These are phyloP conservation scores for Brachyhypopomus gauderio DNA, from an alignment of 2,113 vertebrate species.

Conservation along the genomic window DNA sequence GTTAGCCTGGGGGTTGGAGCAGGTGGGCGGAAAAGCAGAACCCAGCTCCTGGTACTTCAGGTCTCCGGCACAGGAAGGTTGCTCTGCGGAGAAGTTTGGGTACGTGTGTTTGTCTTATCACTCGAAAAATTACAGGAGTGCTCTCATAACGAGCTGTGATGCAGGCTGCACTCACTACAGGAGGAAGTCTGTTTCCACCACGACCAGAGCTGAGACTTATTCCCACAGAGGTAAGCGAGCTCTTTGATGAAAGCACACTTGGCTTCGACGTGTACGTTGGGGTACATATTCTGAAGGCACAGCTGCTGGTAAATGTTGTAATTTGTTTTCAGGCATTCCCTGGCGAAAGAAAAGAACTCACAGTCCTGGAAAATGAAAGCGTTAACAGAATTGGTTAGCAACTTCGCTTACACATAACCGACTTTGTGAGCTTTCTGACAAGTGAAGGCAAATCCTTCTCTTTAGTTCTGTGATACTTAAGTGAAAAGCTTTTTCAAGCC, in stretches of 20 bases:
- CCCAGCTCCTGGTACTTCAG: constrained; percentile 59
- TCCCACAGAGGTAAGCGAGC: constrained; percentile 47
- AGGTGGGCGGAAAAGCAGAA: constrained; percentile 62
- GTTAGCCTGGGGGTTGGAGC: constrained; percentile 60
- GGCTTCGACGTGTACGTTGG: constrained; percentile 7
- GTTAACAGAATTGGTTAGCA: background rate
- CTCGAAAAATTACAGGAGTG: too few species aligned
- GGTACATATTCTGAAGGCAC: constrained; percentile 57
- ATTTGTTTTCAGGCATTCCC: constrained; percentile 41
- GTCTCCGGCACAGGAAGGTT: constrained; percentile 62
- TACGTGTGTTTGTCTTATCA: background rate
- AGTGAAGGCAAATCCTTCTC: background rate
- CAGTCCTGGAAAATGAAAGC: constrained; percentile 58
- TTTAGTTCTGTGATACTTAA: background rate
- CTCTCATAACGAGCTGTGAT: background rate
- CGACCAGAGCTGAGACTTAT: background rate
- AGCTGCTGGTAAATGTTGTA: constrained; percentile 1
- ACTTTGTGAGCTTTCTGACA: background rate
- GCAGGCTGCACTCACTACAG: constrained; percentile 61
- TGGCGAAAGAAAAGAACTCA: background rate
- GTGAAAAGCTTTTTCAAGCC: background rate
- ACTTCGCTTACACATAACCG: background rate
- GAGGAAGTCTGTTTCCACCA: constrained; percentile 47
- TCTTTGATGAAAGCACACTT: constrained; percentile 66
- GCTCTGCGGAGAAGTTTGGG: constrained; percentile 49